Percentiles rank a stretch among this genome's conserved stretches.
These are phyloP conservation scores for Xestobium rufovillosum DNA, from an alignment of 2,888 invertebrate species.

Conservation along the genomic window DNA sequence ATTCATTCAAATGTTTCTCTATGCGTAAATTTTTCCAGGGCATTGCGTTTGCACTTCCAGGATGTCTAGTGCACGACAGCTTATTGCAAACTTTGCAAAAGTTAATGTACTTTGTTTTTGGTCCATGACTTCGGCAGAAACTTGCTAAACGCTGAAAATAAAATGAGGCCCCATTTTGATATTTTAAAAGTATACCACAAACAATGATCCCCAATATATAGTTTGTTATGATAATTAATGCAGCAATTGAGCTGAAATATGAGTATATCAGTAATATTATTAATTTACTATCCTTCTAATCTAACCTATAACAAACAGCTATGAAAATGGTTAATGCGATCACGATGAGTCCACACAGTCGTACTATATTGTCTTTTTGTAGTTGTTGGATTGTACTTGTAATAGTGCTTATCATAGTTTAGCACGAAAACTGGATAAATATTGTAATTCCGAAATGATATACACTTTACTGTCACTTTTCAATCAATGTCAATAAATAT, in stretches of 20 bases:
- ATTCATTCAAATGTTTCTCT: constrained; percentile 63
- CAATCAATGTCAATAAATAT: too few relatives aligned
- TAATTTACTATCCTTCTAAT: neutral
- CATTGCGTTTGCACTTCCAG: constrained; percentile 42
- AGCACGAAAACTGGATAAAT: too few relatives aligned
- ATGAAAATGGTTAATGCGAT: too few relatives aligned
- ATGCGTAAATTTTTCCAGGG: constrained; percentile 64
- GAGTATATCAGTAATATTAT: neutral
- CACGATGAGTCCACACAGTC: too few relatives aligned
- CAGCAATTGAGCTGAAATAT: constrained; percentile 37
- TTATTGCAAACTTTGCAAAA: constrained; percentile 56
- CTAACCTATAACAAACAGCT: neutral
- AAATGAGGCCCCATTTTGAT: constrained; percentile 30
- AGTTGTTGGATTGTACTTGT: too few relatives aligned
- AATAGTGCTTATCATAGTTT: too few relatives aligned
- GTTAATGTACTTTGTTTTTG: constrained; percentile 24
- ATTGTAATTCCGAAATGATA: too few relatives aligned
- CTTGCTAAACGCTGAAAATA: constrained; percentile 33
- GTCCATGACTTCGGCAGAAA: constrained; percentile 28
- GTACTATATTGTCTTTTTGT: too few relatives aligned
- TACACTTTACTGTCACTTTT: too few relatives aligned
- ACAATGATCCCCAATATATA: constrained; percentile 41
- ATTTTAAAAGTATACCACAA: constrained; percentile 40
- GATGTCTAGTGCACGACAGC: constrained; percentile 52
- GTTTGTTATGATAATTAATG: constrained; percentile 35